These are phyloP conservation scores for Drosophila ogumai DNA, from an alignment of 1,140 invertebrate genomes.

Conservation along the genomic window DNA sequence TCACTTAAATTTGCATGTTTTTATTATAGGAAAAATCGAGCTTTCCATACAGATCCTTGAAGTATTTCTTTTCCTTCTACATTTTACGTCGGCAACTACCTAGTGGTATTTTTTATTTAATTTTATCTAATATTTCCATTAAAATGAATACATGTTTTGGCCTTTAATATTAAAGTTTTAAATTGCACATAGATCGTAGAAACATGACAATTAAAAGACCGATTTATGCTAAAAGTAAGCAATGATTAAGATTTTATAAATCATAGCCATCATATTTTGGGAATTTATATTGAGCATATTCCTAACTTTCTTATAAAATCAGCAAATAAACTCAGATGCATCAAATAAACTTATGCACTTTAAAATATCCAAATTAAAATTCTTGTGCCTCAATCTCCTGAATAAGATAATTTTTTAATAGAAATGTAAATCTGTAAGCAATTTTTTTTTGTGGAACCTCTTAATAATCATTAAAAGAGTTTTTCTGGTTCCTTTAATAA, in stretches of 20 bases:
- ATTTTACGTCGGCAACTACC: not conserved
- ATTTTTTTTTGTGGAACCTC: not conserved
- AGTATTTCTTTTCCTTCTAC: not conserved
- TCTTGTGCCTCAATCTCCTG: no score
- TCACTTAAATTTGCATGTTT: not conserved
- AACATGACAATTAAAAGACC: no score
- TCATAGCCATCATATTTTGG: no score
- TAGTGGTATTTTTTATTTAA: not conserved
- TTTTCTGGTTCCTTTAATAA: not conserved
- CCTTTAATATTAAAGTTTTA: fast-evolving
- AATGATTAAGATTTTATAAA: no score
- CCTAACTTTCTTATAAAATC: no score
- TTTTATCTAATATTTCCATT: not conserved
- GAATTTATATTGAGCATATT: no score
- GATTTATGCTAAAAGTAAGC: no score
- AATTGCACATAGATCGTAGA: not conserved
- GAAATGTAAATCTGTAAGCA: not conserved
- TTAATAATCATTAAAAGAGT: not conserved
- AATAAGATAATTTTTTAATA: no score
- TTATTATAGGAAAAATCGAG: not conserved
- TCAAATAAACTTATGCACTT: no score
- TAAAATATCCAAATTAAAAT: not conserved
- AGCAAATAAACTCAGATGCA: not conserved
- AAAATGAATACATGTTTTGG: no score
- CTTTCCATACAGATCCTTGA: not conserved